Evolutionary conservation across 2,797 vertebrate genomes (phyloP).

Genomic region (Gobionotothen gibberifrons): DNA sequence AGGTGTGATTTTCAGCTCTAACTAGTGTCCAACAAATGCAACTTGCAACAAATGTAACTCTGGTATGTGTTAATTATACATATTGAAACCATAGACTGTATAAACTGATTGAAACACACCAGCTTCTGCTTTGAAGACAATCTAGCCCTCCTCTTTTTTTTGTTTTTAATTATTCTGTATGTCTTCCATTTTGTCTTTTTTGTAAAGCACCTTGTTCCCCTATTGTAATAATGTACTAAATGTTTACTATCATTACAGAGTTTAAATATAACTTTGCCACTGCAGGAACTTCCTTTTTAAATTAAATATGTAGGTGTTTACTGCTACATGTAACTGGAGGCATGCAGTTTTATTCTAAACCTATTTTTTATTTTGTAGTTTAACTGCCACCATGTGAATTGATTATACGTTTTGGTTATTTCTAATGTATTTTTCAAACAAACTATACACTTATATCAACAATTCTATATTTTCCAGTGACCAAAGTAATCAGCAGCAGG

Average conservation of each 20-base stretch:
- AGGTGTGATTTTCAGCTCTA: neutral
- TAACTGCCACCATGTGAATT: neutral
- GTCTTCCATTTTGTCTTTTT: neutral
- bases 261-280: neutral
- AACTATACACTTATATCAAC: neutral
- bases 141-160: neutral
- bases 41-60: too few relatives aligned
- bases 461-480: constrained; percentile 39
- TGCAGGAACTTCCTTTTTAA: neutral
- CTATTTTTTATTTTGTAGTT: neutral
- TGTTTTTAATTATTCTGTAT: neutral
- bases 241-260: too few relatives aligned
- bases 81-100: too few relatives aligned
- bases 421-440: neutral
- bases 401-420: neutral
- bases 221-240: too few relatives aligned
- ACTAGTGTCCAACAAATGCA: neutral
- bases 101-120: too few relatives aligned
- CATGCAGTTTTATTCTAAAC: neutral
- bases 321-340: neutral
- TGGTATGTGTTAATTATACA: too few relatives aligned
- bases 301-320: neutral
- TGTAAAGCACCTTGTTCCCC: too few relatives aligned
- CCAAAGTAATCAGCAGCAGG: constrained; percentile 65
- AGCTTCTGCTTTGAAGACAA: too few relatives aligned